Evolutionary conservation across 1,140 invertebrate genomes (phyloP).

Genomic region (Centruroides vittatus): DNA sequence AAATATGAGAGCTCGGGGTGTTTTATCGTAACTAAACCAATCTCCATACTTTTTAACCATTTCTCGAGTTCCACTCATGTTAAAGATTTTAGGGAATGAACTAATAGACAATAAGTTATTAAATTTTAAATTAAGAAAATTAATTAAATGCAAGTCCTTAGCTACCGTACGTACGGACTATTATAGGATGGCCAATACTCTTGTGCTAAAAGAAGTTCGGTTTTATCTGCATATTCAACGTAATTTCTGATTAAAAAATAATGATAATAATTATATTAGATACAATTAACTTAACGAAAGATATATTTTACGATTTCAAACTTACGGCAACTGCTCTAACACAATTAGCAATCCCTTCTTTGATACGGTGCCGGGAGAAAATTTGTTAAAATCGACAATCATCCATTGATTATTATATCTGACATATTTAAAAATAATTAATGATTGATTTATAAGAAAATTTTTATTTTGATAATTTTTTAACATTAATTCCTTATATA

Average conservation of each 20-base stretch:
- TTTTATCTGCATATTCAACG: conserved; percentile 41
- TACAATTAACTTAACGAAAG: too few species aligned
- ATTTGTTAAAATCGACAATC: conserved; percentile 53
- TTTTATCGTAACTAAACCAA: conserved; percentile 50
- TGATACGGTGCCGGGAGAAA: conserved; percentile 34
- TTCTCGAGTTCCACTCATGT: conserved; percentile 39
- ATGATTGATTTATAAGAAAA: too few species aligned
- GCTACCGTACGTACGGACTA: conserved; percentile 37
- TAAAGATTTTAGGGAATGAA: conserved; percentile 48
- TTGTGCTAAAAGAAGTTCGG: conserved; percentile 44
- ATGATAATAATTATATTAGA: too few species aligned
- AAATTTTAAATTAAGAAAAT: background rate
- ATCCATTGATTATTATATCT: conserved; percentile 80
- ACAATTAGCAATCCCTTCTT: conserved; percentile 50
- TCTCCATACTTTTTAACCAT: conserved; percentile 47
- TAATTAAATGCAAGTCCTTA: too few species aligned
- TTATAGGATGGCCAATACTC: conserved; percentile 68
- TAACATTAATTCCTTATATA: too few species aligned
- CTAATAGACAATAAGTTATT: conserved; percentile 18
- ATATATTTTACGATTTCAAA: conserved; percentile 11
- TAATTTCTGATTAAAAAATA: background rate
- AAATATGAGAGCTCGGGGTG: conserved; percentile 49
- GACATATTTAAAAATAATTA: too few species aligned
- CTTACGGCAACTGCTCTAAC: conserved; percentile 66
- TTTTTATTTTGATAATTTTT: too few species aligned